phyloP scores from a whole-genome alignment of 2,888 invertebrate genomes.

The Pyrochroa serraticornis region DNA sequence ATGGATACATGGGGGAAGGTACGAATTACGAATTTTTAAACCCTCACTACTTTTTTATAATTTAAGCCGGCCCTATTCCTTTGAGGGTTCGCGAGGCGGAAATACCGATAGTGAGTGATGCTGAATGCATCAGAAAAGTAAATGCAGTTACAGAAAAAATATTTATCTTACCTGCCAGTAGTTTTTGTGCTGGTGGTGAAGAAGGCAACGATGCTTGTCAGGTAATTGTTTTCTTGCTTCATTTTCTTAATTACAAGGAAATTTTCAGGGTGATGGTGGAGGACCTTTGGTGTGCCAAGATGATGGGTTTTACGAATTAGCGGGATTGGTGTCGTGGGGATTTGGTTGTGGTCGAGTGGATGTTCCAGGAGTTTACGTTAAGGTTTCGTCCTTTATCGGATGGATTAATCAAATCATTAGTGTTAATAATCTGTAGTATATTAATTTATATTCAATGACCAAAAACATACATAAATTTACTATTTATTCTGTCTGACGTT shows the following conservation, averaged over 20 bases:
- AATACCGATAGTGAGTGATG: constrained; percentile 90
- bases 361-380: constrained; percentile 96
- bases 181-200: constrained; percentile 94
- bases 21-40: constrained; percentile 28
- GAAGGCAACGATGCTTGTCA: constrained; percentile 93
- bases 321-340: constrained; percentile 94
- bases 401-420: constrained; percentile 98
- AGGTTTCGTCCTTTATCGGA: constrained; percentile 92
- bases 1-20: constrained; percentile 96
- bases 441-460: constrained; percentile 24
- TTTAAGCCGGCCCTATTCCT: constrained; percentile 85
- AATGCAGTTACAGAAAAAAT: constrained; percentile 95
- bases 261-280: constrained; percentile 85
- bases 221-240: constrained; percentile 58
- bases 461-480: constrained; percentile 26
- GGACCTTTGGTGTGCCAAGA: constrained; percentile 92
- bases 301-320: constrained; percentile 90
- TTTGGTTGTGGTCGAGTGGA: constrained; percentile 91
- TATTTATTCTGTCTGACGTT: constrained; percentile 24
- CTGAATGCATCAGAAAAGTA: constrained; percentile 90
- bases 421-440: constrained; percentile 81
- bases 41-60: constrained; percentile 3
- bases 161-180: constrained; percentile 90
- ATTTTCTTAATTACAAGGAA: constrained; percentile 1
- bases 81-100: constrained; percentile 87